Percentiles rank a stretch among this genome's conserved stretches.
phyloP scores from a whole-genome alignment of 2,797 vertebrate species.

The Acipenser ruthenus region DNA sequence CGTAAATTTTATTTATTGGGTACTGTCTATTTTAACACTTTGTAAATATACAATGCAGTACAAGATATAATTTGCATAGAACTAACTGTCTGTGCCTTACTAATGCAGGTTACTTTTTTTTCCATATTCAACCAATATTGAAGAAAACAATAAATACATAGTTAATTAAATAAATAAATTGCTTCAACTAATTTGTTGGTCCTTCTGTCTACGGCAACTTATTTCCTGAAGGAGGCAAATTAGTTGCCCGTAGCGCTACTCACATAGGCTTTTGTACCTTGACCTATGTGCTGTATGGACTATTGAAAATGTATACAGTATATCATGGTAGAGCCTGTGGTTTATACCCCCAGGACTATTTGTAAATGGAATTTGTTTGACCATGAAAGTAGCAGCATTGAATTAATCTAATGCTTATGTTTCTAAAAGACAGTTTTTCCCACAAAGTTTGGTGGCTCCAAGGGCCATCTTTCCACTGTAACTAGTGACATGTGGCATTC shows the following conservation, averaged over 20 bases:
- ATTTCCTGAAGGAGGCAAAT: too few species aligned
- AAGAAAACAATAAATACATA: too few species aligned
- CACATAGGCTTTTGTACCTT: too few species aligned
- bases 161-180: too few species aligned
- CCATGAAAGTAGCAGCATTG: constrained; percentile 18
- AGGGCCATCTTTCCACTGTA: constrained; percentile 31
- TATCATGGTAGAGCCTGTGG: too few species aligned
- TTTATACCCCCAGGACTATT: constrained; percentile 7
- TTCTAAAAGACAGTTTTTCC: not conserved
- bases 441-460: constrained; percentile 25
- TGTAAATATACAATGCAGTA: constrained; percentile 14
- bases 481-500: constrained; percentile 46
- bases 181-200: too few species aligned
- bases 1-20: constrained; percentile 9
- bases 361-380: constrained; percentile 24
- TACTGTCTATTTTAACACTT: constrained; percentile 10
- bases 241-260: too few species aligned
- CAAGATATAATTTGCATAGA: constrained; percentile 6
- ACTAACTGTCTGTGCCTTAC: constrained; percentile 8
- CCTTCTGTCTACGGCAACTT: too few species aligned
- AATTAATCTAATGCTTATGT: constrained; percentile 16
- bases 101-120: not conserved
- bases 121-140: too few species aligned
- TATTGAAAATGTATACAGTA: too few species aligned
- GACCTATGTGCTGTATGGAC: too few species aligned